Evolutionary conservation across 2,113 vertebrate species (phyloP), one percentile per base, ranked within the genome.

Genomic region (Sarotherodon lohbergeri): DNA sequence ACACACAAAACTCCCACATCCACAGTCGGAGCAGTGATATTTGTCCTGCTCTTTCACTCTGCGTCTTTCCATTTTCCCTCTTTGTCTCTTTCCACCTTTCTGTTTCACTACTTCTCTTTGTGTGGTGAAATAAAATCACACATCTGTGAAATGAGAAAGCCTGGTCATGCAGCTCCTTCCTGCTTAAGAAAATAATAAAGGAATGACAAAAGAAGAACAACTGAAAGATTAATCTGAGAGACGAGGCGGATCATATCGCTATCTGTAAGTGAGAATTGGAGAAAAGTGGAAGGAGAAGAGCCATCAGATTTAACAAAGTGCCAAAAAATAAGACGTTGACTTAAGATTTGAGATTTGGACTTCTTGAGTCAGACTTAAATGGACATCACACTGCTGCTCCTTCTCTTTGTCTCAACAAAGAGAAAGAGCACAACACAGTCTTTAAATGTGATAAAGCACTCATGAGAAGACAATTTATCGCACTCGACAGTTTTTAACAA

Each of bases 71-170:
- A 27, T 71, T 90, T 86, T 81, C 32, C 50, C 50, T 41, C 84
- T 86, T 90, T 90, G 82, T 87, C 86, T 92, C 80, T 55, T 83
- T 80, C 87, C 88, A 83, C 85, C 66, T 86, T 89, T 93, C 66
- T 92, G 61, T 94, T 86, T 91, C 86, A 83, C 84, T 78, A 46
- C 78, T 83, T 84, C 78, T 81, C 59, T 84, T 76, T 82, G 90
- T 89, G 86, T 85, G 36, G 86, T 82, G 89, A 85, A 94, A 92
- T 96, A 94, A 96, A 95, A 93, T 86, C 91, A 92, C 91, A 91
- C 85, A 82, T 90, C 91, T 95, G 95, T 96, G 96, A 96, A 96
- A 96, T 96, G 93, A 94, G 94, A 95, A 95, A 94, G 93, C 82
- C 71, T 90, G 91, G 83, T 92, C 93, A 93, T 94, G 95, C 94